Evolutionary conservation across 2,888 invertebrate species (phyloP).

Genomic region (Xestoiulus laeticollis): DNA sequence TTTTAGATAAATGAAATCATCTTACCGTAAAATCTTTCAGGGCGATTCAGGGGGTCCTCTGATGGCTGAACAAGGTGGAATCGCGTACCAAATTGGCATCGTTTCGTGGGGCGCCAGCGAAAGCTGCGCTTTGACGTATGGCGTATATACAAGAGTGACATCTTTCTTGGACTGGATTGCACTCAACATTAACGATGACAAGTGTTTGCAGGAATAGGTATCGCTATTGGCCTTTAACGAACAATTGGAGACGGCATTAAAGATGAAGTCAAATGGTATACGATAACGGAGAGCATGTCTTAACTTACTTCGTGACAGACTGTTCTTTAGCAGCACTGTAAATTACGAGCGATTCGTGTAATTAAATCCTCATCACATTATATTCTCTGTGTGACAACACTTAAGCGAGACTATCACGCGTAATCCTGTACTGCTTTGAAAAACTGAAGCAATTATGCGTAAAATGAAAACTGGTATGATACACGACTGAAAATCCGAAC

Average conservation of each 20-base stretch:
- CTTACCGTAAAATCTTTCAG: background rate
- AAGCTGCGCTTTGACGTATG: slow-evolving; percentile 50
- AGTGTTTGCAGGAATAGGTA: slow-evolving; percentile 22
- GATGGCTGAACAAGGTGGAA: slow-evolving; percentile 44
- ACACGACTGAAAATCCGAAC: no score
- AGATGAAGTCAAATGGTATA: background rate
- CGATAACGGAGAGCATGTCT: background rate
- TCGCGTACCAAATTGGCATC: slow-evolving; percentile 51
- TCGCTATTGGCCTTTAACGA: no score
- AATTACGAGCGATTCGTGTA: background rate
- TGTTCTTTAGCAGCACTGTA: background rate
- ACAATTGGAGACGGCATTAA: background rate
- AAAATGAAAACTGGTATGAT: no score
- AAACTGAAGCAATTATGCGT: no score
- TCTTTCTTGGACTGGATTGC: slow-evolving; percentile 51
- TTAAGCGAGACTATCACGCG: no score
- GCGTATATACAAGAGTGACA: slow-evolving; percentile 50
- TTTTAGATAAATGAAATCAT: background rate
- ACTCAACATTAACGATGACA: slow-evolving; percentile 34
- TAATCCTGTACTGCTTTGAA: no score
- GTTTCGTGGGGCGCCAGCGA: slow-evolving; percentile 49
- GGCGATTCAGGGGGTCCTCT: slow-evolving; percentile 53
- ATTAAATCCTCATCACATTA: no score
- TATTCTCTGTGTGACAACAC: no score
- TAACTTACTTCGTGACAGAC: background rate